Evolutionary conservation across 2,888 invertebrate genomes (phyloP).

Genomic region (Pocota personata): DNA sequence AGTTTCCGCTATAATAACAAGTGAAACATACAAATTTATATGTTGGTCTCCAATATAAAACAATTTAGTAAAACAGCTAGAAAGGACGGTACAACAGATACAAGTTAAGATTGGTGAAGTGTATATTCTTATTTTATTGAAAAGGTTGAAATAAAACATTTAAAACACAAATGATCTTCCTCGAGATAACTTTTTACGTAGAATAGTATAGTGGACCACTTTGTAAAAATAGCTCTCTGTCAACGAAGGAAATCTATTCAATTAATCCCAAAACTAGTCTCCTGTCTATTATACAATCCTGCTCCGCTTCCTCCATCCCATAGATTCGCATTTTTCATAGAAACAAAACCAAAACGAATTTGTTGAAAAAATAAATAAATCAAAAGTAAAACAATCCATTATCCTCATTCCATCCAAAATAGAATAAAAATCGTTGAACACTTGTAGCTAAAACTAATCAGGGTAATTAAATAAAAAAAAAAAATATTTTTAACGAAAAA

Average conservation of each 20-base stretch:
- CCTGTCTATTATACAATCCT: conserved; percentile 7
- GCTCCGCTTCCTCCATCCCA: neutral
- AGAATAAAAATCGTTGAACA: conserved; percentile 53
- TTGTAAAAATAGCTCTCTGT: neutral
- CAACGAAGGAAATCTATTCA: neutral
- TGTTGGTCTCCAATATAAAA: too few relatives aligned
- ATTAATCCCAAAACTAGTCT: neutral
- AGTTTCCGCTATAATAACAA: too few relatives aligned
- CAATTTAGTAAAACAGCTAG: too few relatives aligned
- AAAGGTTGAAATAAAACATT: too few relatives aligned
- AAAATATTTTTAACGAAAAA: conserved; percentile 61
- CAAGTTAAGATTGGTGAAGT: too few relatives aligned
- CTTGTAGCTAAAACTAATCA: conserved; percentile 72
- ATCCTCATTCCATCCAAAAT: conserved; percentile 71
- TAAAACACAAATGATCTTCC: conserved; percentile 15
- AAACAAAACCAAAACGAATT: neutral
- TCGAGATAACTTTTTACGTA: neutral
- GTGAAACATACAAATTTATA: too few relatives aligned
- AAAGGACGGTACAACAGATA: too few relatives aligned
- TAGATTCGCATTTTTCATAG: neutral
- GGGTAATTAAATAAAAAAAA: conserved; percentile 60
- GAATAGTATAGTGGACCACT: conserved; percentile 40
- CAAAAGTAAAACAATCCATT: conserved; percentile 15
- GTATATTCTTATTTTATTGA: too few relatives aligned
- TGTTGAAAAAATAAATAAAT: neutral